Evolutionary conservation across 2,797 vertebrate genomes (phyloP).

Genomic region (Heterohyrax brucei): DNA sequence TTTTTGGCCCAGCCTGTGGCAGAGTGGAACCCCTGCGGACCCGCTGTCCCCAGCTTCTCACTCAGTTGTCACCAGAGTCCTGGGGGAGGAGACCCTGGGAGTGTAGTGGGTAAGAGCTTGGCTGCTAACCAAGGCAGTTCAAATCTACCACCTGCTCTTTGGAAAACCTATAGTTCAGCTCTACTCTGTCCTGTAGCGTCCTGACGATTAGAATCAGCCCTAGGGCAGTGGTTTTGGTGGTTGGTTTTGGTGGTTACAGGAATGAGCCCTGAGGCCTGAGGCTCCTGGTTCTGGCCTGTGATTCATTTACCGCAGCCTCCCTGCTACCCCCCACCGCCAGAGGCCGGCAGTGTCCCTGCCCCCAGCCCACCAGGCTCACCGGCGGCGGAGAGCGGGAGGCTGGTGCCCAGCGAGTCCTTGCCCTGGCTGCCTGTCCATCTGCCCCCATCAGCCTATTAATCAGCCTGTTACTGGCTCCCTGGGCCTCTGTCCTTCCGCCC

Average conservation of each 20-base stretch:
- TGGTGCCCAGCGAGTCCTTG: conserved; percentile 1
- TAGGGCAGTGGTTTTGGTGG: not conserved
- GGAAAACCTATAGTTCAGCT: not conserved
- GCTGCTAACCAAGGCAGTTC: not conserved
- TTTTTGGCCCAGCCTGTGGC: not conserved
- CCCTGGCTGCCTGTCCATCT: conserved; percentile 40
- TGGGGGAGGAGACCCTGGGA: conserved; percentile 78
- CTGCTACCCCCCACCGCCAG: conserved; percentile 71
- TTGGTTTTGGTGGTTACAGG: not conserved
- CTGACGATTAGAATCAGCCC: no score
- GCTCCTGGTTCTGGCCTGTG: conserved; percentile 86
- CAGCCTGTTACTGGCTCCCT: not conserved
- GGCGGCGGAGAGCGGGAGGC: not conserved
- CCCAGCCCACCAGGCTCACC: conserved; percentile 16
- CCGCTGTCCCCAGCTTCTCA: not conserved
- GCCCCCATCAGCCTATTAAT: conserved; percentile 19
- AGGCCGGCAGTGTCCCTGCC: conserved; percentile 63
- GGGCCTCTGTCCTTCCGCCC: not conserved
- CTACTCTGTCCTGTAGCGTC: not conserved
- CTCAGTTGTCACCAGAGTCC: conserved; percentile 79
- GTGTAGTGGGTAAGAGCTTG: not conserved
- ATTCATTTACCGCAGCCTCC: conserved; percentile 88
- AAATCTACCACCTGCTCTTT: not conserved
- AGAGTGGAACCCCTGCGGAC: not conserved
- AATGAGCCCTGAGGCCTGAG: conserved; percentile 84